Evolutionary conservation across 1,140 invertebrate species (phyloP).

Genomic region (Cotesia glomerata): DNA sequence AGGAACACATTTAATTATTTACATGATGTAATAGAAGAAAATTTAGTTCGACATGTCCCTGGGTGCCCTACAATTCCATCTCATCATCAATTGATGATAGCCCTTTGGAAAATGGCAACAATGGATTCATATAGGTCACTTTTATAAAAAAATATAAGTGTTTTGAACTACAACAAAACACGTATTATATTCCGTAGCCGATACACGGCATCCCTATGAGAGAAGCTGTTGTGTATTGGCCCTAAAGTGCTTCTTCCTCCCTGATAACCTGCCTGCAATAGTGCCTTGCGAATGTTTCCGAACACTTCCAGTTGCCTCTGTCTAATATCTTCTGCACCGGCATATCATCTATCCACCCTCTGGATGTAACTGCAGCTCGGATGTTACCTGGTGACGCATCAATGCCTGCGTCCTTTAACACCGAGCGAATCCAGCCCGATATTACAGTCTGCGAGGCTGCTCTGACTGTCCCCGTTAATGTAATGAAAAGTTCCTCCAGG

Average conservation of each 20-base stretch:
- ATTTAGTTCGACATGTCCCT: too few species aligned
- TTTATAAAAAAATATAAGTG: conserved; percentile 28
- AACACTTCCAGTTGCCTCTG: conserved; percentile 28
- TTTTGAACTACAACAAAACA: too few species aligned
- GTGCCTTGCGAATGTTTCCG: conserved; percentile 24
- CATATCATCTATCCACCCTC: conserved; percentile 32
- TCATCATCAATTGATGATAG: too few species aligned
- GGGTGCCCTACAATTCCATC: too few species aligned
- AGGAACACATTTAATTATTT: too few species aligned
- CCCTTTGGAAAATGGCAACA: too few species aligned
- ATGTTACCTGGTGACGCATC: conserved; percentile 39
- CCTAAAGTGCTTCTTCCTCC: background rate
- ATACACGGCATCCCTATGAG: background rate
- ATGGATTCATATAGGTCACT: too few species aligned
- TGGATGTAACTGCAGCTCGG: conserved; percentile 43
- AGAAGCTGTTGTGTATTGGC: too few species aligned
- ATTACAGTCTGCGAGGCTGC: conserved; percentile 24
- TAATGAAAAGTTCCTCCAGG: conserved; percentile 13
- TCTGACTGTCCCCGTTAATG: conserved; percentile 2
- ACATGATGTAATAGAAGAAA: too few species aligned
- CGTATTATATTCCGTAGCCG: conserved; percentile 8
- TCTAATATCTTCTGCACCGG: conserved; percentile 36
- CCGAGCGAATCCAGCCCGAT: conserved; percentile 38
- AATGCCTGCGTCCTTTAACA: conserved; percentile 35
- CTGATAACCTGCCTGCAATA: conserved; percentile 9